These are phyloP conservation scores for Ormyrus labotus DNA, from an alignment of 2,888 invertebrate species.

Conservation along the genomic window DNA sequence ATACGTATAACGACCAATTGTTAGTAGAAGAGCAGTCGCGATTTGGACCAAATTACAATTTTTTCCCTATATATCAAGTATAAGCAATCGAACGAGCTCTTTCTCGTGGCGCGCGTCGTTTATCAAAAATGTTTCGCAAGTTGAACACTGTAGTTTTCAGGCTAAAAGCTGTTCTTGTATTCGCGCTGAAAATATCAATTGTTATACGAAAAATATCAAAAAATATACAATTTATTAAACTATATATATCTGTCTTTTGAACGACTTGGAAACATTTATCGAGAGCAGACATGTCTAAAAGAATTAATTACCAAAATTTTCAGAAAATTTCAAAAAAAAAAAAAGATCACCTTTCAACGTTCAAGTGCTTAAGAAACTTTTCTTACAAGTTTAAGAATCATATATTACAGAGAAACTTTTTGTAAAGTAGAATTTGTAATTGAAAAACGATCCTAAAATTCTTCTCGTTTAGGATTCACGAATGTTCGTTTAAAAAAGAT, in stretches of 20 bases:
- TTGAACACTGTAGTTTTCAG: constrained; percentile 34
- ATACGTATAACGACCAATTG: constrained; percentile 55
- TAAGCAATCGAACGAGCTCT: constrained; percentile 37
- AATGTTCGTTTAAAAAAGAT: constrained; percentile 14
- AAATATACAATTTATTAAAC: constrained; percentile 1
- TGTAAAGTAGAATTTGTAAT: constrained; percentile 19
- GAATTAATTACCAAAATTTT: not conserved
- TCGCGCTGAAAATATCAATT: constrained; percentile 49
- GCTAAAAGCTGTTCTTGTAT: constrained; percentile 10
- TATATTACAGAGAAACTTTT: constrained; percentile 32
- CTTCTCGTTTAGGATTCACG: constrained; percentile 8
- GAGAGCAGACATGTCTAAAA: not conserved
- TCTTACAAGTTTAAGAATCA: constrained; percentile 37
- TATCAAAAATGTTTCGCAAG: constrained; percentile 40
- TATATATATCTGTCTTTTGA: constrained; percentile 19
- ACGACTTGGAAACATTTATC: no score
- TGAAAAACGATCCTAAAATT: constrained; percentile 21
- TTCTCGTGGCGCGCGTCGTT: constrained; percentile 44
- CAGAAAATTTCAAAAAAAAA: constrained; percentile 7
- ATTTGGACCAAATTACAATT: constrained; percentile 63
- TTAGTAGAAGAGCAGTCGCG: constrained; percentile 52
- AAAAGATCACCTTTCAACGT: constrained; percentile 16
- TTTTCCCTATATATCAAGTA: constrained; percentile 50
- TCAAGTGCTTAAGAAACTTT: constrained; percentile 31
- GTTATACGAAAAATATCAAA: constrained; percentile 17